A percentile compares a stretch with the other conserved stretches of the same genome.
These are phyloP conservation scores for Meloe dianella DNA, from an alignment of 2,888 invertebrate genomes.

Conservation along the genomic window DNA sequence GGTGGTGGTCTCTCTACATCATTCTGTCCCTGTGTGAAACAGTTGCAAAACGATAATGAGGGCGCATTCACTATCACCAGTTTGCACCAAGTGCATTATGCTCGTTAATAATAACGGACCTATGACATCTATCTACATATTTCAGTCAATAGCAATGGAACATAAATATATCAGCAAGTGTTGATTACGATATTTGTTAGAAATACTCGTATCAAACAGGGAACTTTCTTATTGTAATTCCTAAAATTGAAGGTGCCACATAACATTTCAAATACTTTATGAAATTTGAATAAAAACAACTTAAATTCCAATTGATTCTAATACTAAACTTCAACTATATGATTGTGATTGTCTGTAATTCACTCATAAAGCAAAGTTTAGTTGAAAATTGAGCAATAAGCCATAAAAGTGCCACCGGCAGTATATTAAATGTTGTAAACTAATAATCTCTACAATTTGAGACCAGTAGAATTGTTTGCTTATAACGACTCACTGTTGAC, in stretches of 20 bases:
- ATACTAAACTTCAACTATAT: constrained; percentile 38
- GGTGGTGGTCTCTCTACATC: background rate
- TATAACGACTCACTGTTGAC: constrained; percentile 42
- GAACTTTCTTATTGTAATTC: background rate
- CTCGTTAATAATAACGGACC: constrained; percentile 40
- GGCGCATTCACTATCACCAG: constrained; percentile 38
- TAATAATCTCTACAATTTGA: constrained; percentile 40
- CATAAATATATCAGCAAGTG: background rate
- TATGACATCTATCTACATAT: constrained; percentile 38
- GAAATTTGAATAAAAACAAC: constrained; percentile 35
- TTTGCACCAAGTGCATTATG: constrained; percentile 21
- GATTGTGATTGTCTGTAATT: constrained; percentile 41
- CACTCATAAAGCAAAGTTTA: constrained; percentile 38
- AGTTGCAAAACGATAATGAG: constrained; percentile 41
- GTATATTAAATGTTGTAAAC: constrained; percentile 34
- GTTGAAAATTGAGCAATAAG: constrained; percentile 41
- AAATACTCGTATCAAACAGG: background rate
- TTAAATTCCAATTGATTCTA: constrained; percentile 34
- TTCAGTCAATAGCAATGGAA: background rate
- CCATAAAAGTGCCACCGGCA: constrained; percentile 35
- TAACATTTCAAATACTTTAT: constrained; percentile 21
- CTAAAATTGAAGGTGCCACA: background rate
- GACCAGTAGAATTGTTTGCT: constrained; percentile 36
- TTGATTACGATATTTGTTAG: constrained; percentile 11
- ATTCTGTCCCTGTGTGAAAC: constrained; percentile 32